Evolutionary conservation across 2,888 invertebrate species (phyloP).

Genomic region (Tetragonula carbonaria): DNA sequence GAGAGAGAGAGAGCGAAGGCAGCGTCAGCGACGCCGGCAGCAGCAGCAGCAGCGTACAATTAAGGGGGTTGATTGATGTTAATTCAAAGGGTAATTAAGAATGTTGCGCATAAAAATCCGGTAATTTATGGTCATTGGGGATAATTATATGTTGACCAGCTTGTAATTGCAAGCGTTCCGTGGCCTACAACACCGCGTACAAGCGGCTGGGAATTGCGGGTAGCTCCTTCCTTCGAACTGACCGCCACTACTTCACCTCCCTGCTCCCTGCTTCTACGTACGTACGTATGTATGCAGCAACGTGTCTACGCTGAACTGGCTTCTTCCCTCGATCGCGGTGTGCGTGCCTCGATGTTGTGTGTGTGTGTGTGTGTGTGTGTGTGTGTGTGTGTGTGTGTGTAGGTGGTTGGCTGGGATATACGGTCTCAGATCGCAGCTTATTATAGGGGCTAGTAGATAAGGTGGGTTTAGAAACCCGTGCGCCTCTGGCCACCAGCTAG

Average conservation of each 20-base stretch:
- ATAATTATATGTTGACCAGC: slow-evolving; percentile 84
- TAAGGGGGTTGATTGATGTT: slow-evolving; percentile 84
- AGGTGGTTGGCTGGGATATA: slow-evolving; percentile 73
- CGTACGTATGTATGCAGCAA: not conserved
- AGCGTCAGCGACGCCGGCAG: slow-evolving; percentile 72
- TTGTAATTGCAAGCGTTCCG: slow-evolving; percentile 83
- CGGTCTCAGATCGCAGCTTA: slow-evolving; percentile 82
- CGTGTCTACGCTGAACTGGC: not conserved
- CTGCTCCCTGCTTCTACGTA: not conserved
- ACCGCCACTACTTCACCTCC: not conserved
- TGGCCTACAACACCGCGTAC: slow-evolving; percentile 63
- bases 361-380: slow-evolving; percentile 1
- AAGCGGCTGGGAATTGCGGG: slow-evolving; percentile 71
- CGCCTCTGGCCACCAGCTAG: slow-evolving; percentile 76
- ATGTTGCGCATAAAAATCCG: slow-evolving; percentile 84
- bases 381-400: slow-evolving; percentile 19
- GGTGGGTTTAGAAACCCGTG: slow-evolving; percentile 77
- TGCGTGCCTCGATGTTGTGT: slow-evolving; percentile 25
- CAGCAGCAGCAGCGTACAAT: slow-evolving; percentile 80
- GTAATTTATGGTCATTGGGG: slow-evolving; percentile 84
- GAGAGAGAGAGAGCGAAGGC: slow-evolving; percentile 16
- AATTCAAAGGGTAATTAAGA: slow-evolving; percentile 85
- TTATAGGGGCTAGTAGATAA: slow-evolving; percentile 82
- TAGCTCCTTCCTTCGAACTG: slow-evolving; percentile 63
- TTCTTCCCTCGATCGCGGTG: slow-evolving; percentile 28